Base-by-base conservation (phyloP, 1,140 invertebrate genomes). In the Geopemphigus sp. region DNA sequence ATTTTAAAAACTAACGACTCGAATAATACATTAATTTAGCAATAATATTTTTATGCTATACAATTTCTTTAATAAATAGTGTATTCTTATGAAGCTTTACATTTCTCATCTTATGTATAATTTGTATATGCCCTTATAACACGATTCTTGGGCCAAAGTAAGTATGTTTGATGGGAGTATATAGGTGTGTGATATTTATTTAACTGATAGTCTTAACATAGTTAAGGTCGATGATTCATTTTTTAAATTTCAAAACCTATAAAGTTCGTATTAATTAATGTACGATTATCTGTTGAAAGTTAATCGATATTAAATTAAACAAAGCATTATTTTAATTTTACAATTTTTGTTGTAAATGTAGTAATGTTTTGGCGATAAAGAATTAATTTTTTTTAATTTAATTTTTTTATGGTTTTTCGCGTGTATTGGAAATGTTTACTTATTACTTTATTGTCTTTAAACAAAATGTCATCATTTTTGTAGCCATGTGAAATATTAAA, bases 281-380 rank as follows among this genome's bases (percentile, higher is more conserved):
- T 39, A 57, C 19, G 26, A 73, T 57, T 70, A 39, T 29, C 72
- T 53, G 57, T 74, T 56, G 53, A 56, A 22, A n/a, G n/a, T 45
- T 59, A n/a, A 59, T 59, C 14, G n/a, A 26, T 57, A 59, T 26
- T 12, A 22, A 17, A 73, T 39, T 45, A 26, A 78, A 63, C 15
- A 15, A 72, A 70, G 17, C 19, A 74, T 59, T 57, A 26, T 59
- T 74, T 74, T 57, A 57, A 59, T 63, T 61, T 78, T 78, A 78
- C 74, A 63, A 22, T 63, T 63, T 56, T 78, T 61, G 57, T 78
- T 78, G 74, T 78, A 78, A 78, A 78, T 78, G 74, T 78, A 78
- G 74, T 78, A 78, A 78, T 78, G 74, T 63, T 78, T 63, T 47
- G 32, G 17, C 39, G 22, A 47, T 6, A 47, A 32, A 14, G 0